Conservation (phyloP, 1,140 invertebrate species). For the Neelides sp. region DNA sequence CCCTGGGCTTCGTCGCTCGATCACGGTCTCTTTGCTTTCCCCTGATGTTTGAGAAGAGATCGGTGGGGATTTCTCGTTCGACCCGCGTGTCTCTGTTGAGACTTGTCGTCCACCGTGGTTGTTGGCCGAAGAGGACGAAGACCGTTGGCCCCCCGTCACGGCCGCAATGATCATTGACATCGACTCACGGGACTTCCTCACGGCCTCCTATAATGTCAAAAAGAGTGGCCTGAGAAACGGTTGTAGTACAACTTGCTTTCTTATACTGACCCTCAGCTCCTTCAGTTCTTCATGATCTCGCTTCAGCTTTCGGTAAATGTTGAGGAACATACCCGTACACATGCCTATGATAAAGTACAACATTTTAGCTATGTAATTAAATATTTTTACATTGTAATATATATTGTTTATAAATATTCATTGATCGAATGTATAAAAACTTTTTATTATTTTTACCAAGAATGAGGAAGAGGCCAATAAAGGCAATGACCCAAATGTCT, state of each 20-base stretch:
- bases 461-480: slow-evolving; percentile 75
- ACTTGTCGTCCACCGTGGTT: slow-evolving; percentile 9
- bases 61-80: not conserved
- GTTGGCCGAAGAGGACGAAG: not conserved
- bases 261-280: slow-evolving; percentile 35
- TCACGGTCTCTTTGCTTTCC: slow-evolving; percentile 15
- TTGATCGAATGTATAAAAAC: too few species aligned
- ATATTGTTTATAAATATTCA: too few species aligned
- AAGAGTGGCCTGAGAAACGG: not conserved
- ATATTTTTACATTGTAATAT: too few species aligned
- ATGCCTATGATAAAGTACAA: too few species aligned
- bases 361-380: too few species aligned
- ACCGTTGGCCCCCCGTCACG: slow-evolving; percentile 22
- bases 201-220: slow-evolving; percentile 51
- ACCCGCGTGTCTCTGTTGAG: slow-evolving; percentile 2
- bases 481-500: slow-evolving; percentile 73
- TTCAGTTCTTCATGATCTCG: slow-evolving; percentile 70
- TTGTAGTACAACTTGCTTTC: slow-evolving; percentile 6
- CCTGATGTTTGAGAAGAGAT: slow-evolving; percentile 15
- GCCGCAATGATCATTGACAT: slow-evolving; percentile 34
- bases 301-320: slow-evolving; percentile 67
- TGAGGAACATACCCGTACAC: slow-evolving; percentile 71
- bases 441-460: too few species aligned
- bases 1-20: slow-evolving; percentile 5
- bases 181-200: slow-evolving; percentile 63